These are phyloP conservation scores for Tiliqua scincoides DNA, from an alignment of 2,113 vertebrate species.

Conservation along the genomic window DNA sequence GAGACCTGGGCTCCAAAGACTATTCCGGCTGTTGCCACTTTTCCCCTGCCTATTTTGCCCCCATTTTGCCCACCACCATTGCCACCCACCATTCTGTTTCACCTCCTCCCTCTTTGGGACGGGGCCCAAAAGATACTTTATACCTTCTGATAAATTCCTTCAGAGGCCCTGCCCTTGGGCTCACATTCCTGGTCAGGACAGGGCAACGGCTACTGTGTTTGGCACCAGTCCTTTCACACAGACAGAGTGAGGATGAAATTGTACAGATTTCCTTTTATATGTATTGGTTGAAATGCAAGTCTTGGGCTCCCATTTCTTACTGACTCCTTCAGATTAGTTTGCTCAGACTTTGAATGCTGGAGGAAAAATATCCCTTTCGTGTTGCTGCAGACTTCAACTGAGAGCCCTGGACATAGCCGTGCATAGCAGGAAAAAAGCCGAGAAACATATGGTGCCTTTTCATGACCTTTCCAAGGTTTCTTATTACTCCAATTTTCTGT, in stretches of 20 bases:
- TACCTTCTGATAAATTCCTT: too few species aligned
- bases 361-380: neutral
- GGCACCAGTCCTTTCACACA: neutral
- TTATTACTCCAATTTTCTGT: slow-evolving; percentile 27
- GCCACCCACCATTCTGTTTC: too few species aligned
- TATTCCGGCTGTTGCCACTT: too few species aligned
- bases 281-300: neutral
- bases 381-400: neutral
- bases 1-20: too few species aligned
- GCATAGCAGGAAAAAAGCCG: slow-evolving; percentile 3
- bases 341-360: slow-evolving; percentile 14
- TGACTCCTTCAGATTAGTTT: slow-evolving; percentile 1
- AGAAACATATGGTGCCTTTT: slow-evolving; percentile 33
- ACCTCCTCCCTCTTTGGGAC: too few species aligned
- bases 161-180: too few species aligned
- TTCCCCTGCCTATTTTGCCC: too few species aligned
- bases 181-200: too few species aligned
- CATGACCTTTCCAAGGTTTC: slow-evolving; percentile 32
- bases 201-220: neutral
- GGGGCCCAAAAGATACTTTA: too few species aligned
- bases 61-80: too few species aligned
- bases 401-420: neutral
- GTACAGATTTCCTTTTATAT: neutral
- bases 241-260: neutral
- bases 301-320: neutral